Evolutionary conservation across 2,113 vertebrate species (phyloP).

Genomic region (Rhinogobius similis): DNA sequence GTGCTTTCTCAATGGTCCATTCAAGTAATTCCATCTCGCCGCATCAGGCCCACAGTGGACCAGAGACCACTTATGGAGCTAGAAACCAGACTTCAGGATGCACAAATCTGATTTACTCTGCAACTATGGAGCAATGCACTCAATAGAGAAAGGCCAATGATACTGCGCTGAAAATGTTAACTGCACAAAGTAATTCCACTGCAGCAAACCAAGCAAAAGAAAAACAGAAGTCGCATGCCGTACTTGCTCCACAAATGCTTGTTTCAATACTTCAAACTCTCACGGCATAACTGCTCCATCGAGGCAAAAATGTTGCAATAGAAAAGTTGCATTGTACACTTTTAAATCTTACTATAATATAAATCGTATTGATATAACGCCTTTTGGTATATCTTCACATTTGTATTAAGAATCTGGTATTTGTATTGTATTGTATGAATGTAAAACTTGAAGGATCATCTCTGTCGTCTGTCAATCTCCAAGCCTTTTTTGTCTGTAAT

Average conservation of each 20-base stretch:
- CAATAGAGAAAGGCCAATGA: constrained; percentile 1
- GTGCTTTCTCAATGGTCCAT: constrained; percentile 14
- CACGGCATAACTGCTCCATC: no score
- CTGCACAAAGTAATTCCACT: neutral
- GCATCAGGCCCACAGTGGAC: constrained; percentile 5
- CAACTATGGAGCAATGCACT: neutral
- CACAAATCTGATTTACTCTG: constrained; percentile 11
- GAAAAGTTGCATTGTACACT: no score
- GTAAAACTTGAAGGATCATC: neutral
- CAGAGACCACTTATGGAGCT: constrained; percentile 14
- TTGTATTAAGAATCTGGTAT: no score
- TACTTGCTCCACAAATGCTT: neutral
- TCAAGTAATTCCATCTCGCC: constrained; percentile 25
- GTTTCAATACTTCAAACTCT: no score
- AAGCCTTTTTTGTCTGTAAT: neutral
- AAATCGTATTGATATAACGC: neutral
- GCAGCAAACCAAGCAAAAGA: neutral
- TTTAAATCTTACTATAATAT: no score
- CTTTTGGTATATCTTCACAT: neutral
- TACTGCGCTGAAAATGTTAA: neutral
- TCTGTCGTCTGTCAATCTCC: neutral
- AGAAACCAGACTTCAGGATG: constrained; percentile 6
- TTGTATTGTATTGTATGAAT: neutral
- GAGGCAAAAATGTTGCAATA: no score
- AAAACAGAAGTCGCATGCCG: neutral